Percentiles rank a stretch among this genome's conserved stretches.
phyloP scores from a whole-genome alignment of 1,140 invertebrate species.

The Dreissena polymorpha region DNA sequence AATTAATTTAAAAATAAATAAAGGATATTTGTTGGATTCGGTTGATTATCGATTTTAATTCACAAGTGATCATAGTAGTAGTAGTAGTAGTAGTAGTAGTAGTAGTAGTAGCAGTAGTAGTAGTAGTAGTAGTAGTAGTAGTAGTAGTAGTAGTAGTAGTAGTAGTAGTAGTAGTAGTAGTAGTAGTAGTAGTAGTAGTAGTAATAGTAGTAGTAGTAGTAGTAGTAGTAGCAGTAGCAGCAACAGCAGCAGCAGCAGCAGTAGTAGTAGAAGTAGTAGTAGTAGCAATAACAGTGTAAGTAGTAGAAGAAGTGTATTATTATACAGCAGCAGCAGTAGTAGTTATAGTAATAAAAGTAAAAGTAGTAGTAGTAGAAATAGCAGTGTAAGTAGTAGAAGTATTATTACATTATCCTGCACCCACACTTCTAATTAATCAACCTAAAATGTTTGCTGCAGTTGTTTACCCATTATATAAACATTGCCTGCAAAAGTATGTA shows the following conservation, averaged over 20 bases:
- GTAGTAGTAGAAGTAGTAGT: conserved; percentile 14
- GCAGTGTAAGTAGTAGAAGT: too few species aligned
- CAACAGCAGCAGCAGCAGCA: conserved; percentile 3
- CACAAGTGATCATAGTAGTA: neutral
- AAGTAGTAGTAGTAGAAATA: too few species aligned
- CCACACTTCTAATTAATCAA: too few species aligned
- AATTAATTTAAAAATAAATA: too few species aligned
- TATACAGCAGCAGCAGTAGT: neutral
- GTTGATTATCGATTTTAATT: too few species aligned
- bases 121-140: neutral
- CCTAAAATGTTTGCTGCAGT: too few species aligned
- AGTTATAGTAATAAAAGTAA: too few species aligned
- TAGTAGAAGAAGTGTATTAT: neutral
- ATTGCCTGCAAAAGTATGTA: too few species aligned
- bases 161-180: conserved; percentile 2
- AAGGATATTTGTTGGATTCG: too few species aligned
- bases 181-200: conserved; percentile 11
- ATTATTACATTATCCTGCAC: too few species aligned
- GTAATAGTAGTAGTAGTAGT: neutral
- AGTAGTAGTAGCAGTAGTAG: neutral
- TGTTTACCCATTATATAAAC: too few species aligned
- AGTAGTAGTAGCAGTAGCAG: conserved; percentile 6
- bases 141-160: neutral
- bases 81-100: conserved; percentile 2
- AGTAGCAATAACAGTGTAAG: neutral